phyloP scores from a whole-genome alignment of 2,888 invertebrate species.

The Laothoe populi region DNA sequence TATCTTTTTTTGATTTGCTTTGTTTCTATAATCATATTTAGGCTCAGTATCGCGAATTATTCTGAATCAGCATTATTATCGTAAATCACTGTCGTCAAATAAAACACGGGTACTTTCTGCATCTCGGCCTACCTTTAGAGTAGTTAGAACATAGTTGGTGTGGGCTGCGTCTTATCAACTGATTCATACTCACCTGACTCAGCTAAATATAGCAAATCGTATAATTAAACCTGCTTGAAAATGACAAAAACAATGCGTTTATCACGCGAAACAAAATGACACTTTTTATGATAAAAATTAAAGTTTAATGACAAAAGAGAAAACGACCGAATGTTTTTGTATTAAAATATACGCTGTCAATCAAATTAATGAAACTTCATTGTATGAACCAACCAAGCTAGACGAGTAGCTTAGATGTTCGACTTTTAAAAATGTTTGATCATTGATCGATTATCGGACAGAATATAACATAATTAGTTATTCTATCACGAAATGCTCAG shows the following conservation, averaged over 20 bases:
- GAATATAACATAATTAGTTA: no score
- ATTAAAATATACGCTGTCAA: constrained; percentile 11
- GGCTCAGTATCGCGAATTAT: no score
- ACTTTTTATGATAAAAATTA: constrained; percentile 9
- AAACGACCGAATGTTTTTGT: constrained; percentile 1
- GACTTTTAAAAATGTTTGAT: background rate
- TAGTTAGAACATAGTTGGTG: background rate
- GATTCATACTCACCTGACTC: background rate
- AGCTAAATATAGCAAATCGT: background rate
- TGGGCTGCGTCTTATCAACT: background rate
- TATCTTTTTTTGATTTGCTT: no score
- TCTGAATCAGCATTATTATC: no score
- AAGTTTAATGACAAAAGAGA: constrained; percentile 19
- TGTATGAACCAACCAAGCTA: background rate
- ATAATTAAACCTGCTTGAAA: constrained; percentile 1
- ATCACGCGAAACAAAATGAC: constrained; percentile 20
- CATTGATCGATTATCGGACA: background rate
- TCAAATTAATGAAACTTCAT: background rate
- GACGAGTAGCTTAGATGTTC: background rate
- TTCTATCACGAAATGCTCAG: no score
- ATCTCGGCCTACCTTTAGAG: background rate
- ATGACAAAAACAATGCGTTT: constrained; percentile 7
- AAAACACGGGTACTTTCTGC: no score
- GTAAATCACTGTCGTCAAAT: no score
- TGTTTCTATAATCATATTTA: no score